phyloP scores from a whole-genome alignment of 2,113 vertebrate species.

The Orcinus orca region DNA sequence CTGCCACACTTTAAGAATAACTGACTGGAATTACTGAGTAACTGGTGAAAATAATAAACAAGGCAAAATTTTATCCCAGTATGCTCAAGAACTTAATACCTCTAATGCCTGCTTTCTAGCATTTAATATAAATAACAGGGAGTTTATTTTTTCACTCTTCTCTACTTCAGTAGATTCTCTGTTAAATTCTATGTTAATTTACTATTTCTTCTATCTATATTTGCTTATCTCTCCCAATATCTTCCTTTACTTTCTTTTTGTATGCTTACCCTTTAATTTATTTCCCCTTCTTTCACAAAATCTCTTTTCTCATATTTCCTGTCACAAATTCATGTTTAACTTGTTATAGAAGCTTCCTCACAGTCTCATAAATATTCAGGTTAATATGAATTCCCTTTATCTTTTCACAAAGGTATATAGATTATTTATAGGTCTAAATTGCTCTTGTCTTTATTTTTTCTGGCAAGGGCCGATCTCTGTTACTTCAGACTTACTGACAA shows the following conservation, averaged over 20 bases:
- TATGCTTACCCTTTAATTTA: background rate
- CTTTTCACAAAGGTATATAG: background rate
- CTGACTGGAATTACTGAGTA: background rate
- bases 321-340: background rate
- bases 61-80: background rate
- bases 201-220: background rate
- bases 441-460: slow-evolving; percentile 52
- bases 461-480: slow-evolving; percentile 1
- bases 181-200: background rate
- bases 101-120: background rate
- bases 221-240: background rate
- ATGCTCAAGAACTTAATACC: background rate
- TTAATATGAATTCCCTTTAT: background rate
- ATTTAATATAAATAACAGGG: background rate
- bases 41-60: background rate
- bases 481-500: slow-evolving; percentile 44
- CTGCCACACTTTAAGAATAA: background rate
- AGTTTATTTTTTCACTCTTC: background rate
- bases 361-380: slow-evolving; percentile 32
- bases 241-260: background rate
- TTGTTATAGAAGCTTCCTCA: slow-evolving; percentile 36
- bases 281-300: background rate
- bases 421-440: slow-evolving; percentile 54
- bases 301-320: background rate
- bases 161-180: background rate